A percentile compares a stretch with the other conserved stretches of the same genome.
These are phyloP conservation scores for Sebastes diploproa DNA, from an alignment of 2,797 vertebrate species.

Conservation along the genomic window DNA sequence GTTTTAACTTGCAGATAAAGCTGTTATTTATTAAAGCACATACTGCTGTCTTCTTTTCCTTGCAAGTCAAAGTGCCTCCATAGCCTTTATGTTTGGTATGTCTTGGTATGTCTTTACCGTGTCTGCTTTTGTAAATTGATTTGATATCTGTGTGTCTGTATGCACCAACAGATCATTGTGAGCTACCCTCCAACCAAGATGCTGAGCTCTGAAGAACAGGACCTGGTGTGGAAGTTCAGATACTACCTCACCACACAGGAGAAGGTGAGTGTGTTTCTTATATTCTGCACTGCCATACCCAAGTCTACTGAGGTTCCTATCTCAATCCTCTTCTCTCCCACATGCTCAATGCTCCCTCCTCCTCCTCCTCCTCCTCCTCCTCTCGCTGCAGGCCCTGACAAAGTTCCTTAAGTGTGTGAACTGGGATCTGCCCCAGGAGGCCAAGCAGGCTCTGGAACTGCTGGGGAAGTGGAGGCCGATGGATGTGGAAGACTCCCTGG, in stretches of 20 bases:
- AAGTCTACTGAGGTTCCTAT: not conserved
- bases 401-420: constrained; percentile 99
- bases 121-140: not conserved
- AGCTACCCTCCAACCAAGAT: constrained; percentile 98
- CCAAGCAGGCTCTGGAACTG: constrained; percentile 96
- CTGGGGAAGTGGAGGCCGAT: constrained; percentile 98
- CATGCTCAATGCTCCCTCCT: not conserved
- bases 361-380: not conserved
- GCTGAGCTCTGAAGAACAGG: constrained; percentile 96
- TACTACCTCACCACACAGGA: constrained; percentile 98
- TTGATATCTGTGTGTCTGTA: not conserved
- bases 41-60: not conserved
- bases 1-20: not conserved
- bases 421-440: constrained; percentile 97
- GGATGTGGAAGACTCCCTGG: constrained; percentile 97
- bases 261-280: constrained; percentile 81
- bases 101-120: not conserved
- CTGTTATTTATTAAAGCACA: not conserved
- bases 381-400: constrained; percentile 88
- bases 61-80: not conserved
- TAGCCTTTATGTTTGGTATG: not conserved
- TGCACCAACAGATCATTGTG: constrained; percentile 90
- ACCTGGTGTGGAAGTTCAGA: constrained; percentile 99
- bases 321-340: not conserved
- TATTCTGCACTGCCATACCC: not conserved